phyloP scores from a whole-genome alignment of 2,888 invertebrate genomes.

The Rhorus exstirpatorius region DNA sequence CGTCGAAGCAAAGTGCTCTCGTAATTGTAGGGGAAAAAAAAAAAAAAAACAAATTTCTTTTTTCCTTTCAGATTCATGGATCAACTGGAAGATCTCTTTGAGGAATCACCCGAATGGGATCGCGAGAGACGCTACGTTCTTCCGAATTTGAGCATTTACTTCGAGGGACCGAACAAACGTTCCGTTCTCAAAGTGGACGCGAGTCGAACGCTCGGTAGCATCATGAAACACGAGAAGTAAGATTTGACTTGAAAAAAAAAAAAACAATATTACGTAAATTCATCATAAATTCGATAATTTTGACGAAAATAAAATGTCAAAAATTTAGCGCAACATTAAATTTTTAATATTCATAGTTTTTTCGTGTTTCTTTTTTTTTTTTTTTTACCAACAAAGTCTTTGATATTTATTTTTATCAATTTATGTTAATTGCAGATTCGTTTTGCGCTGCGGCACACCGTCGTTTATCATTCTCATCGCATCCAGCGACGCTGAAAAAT shows the following conservation, averaged over 20 bases:
- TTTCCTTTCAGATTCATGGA: constrained; percentile 87
- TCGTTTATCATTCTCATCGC: constrained; percentile 89
- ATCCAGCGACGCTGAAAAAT: constrained; percentile 88
- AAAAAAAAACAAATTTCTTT: constrained; percentile 26
- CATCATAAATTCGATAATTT: background rate
- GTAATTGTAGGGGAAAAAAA: constrained; percentile 14
- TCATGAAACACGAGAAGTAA: constrained; percentile 88
- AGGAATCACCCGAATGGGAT: constrained; percentile 92
- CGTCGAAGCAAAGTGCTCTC: constrained; percentile 11
- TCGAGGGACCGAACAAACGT: constrained; percentile 89
- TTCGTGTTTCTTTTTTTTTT: no score
- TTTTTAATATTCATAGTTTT: no score
- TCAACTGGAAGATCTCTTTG: constrained; percentile 90
- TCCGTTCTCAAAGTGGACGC: constrained; percentile 88
- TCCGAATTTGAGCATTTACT: constrained; percentile 90
- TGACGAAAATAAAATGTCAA: no score
- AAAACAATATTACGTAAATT: constrained; percentile 19
- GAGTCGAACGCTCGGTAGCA: constrained; percentile 87
- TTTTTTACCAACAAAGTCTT: no score
- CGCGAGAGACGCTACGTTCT: constrained; percentile 88
- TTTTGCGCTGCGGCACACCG: constrained; percentile 90
- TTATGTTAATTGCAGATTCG: constrained; percentile 86
- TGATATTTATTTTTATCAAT: no score
- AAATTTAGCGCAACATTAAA: no score
- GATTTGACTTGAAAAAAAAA: constrained; percentile 62